These are phyloP conservation scores for Todiramphus saurophagus DNA, from an alignment of 2,113 vertebrate genomes.

Conservation along the genomic window DNA sequence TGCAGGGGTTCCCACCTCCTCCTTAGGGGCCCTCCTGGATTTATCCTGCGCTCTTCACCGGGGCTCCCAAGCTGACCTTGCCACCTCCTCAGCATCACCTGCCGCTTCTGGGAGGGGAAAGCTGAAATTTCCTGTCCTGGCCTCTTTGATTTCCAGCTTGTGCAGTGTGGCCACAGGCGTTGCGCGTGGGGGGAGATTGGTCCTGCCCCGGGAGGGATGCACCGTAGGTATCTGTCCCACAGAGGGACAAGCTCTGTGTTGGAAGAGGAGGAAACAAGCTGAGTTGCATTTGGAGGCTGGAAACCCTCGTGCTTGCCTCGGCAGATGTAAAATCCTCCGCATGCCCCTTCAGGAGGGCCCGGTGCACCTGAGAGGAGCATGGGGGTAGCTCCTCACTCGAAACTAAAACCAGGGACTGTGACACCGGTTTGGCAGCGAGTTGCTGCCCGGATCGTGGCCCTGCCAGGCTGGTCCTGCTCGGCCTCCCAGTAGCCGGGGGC, in stretches of 20 bases:
- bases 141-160: not conserved
- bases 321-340: not conserved
- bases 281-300: not conserved
- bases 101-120: not conserved
- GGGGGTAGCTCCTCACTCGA: not conserved
- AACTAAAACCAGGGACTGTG: not conserved
- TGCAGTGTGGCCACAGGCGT: fast-evolving
- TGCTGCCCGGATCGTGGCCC: not conserved
- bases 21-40: not conserved
- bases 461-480: not conserved
- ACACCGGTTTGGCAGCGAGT: fast-evolving
- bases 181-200: fast-evolving
- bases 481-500: not conserved
- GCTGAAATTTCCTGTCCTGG: slow-evolving; percentile 3
- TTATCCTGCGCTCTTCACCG: not conserved
- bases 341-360: not conserved
- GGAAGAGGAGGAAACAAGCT: not conserved
- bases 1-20: not conserved
- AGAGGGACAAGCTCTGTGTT: fast-evolving
- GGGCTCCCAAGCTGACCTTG: not conserved
- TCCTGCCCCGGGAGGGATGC: fast-evolving
- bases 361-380: not conserved
- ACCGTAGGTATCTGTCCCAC: fast-evolving
- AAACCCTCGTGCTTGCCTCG: fast-evolving
- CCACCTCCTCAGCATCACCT: not conserved